Conservation (phyloP, 1,140 invertebrate genomes). For the Campoletis sonorensis region DNA sequence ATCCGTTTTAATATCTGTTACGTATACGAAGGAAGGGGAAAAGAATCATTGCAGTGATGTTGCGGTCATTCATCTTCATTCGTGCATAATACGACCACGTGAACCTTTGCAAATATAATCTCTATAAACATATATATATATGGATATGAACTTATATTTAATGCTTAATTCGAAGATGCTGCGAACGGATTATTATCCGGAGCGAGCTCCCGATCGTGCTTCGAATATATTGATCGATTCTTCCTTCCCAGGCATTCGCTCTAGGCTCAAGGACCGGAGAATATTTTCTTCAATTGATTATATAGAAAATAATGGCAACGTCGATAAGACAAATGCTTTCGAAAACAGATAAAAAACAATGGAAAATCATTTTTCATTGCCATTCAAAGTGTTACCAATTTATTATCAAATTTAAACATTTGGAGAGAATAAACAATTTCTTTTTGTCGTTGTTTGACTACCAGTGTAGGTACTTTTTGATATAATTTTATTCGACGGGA, state of each 20-base stretch:
- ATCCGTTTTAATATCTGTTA: constrained; percentile 3
- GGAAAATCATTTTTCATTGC: too few species aligned
- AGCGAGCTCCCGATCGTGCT: constrained; percentile 2
- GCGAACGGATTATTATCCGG: background rate
- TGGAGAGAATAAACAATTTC: too few species aligned
- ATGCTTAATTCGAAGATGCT: background rate
- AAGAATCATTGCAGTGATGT: background rate
- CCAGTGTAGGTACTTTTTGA: too few species aligned
- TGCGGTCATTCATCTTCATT: constrained; percentile 1
- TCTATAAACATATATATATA: background rate
- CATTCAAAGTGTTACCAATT: too few species aligned
- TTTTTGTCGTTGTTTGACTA: too few species aligned
- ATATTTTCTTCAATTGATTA: background rate
- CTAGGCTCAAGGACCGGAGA: background rate
- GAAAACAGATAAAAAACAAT: background rate
- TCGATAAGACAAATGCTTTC: background rate
- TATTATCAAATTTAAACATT: too few species aligned
- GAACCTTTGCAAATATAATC: background rate
- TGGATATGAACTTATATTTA: background rate
- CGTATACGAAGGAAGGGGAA: background rate
- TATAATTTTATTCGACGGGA: too few species aligned
- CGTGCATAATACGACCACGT: background rate
- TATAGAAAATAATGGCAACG: background rate
- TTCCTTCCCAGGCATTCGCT: background rate
- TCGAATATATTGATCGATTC: background rate